These are phyloP conservation scores for Lottia scabra DNA, from an alignment of 2,888 invertebrate species.

Conservation along the genomic window DNA sequence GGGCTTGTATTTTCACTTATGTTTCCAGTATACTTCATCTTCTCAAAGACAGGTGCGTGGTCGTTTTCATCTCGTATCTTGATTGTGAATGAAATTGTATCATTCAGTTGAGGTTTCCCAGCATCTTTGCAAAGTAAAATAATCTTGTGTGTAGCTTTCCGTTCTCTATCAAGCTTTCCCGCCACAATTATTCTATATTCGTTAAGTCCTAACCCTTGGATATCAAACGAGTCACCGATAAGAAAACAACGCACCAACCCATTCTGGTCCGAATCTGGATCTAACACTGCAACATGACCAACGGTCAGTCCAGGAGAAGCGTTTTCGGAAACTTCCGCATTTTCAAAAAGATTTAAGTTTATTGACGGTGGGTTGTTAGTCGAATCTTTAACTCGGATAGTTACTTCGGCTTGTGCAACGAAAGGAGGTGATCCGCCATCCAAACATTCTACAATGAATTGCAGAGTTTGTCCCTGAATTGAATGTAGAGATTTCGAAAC, in stretches of 20 bases:
- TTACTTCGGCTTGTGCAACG: constrained; percentile 48
- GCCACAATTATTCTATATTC: constrained; percentile 50
- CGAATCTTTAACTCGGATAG: constrained; percentile 78
- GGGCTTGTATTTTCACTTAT: constrained; percentile 47
- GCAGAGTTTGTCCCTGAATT: constrained; percentile 41
- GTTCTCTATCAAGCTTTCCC: constrained; percentile 38
- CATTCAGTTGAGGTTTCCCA: constrained; percentile 40
- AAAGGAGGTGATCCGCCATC: constrained; percentile 50
- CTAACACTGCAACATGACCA: constrained; percentile 49
- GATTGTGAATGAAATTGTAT: constrained; percentile 39
- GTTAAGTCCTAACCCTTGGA: constrained; percentile 46
- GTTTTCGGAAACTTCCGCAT: constrained; percentile 48
- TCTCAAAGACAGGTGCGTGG: constrained; percentile 85
- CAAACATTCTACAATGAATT: constrained; percentile 45
- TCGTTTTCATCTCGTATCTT: constrained; percentile 87
- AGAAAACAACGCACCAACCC: constrained; percentile 50
- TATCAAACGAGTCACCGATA: constrained; percentile 44
- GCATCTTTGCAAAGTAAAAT: constrained; percentile 40
- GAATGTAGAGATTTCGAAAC: constrained; percentile 45
- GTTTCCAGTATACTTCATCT: constrained; percentile 56
- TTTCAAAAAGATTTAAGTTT: constrained; percentile 49
- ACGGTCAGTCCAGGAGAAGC: constrained; percentile 53
- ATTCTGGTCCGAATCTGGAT: constrained; percentile 53
- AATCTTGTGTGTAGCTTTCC: constrained; percentile 31
- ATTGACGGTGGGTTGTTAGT: constrained; percentile 91